Percentiles rank a stretch among this genome's conserved stretches.
Evolutionary conservation across 2,113 vertebrate genomes (phyloP).

Genomic region (Otus sunia): DNA sequence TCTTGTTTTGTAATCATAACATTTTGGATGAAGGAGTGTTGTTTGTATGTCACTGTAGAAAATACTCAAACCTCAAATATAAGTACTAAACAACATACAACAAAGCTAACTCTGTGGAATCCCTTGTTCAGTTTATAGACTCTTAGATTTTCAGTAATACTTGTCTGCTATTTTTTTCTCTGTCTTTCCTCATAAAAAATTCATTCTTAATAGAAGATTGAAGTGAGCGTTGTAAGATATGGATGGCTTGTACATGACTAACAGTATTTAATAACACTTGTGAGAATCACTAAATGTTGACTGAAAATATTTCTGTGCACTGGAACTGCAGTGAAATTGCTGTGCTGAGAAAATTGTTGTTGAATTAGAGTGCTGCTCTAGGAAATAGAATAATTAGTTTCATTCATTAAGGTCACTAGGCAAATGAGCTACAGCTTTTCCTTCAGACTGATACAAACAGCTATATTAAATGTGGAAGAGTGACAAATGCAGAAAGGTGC

Average conservation of each 20-base stretch:
- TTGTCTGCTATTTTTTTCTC: neutral
- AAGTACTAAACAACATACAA: neutral
- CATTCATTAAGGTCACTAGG: neutral
- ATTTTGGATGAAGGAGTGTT: neutral
- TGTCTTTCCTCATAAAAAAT: neutral
- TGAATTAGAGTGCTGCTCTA: neutral
- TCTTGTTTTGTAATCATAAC: neutral
- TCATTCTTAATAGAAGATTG: neutral
- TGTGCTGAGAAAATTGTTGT: neutral
- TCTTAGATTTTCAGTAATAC: neutral
- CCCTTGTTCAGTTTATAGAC: neutral
- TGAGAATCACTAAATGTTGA: neutral
- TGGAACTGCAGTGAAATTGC: neutral
- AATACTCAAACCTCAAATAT: neutral
- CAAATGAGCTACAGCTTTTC: neutral
- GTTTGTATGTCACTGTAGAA: neutral
- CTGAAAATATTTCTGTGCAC: neutral
- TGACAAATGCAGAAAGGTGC: neutral
- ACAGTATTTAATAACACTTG: neutral
- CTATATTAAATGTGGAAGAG: neutral
- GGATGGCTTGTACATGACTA: neutral
- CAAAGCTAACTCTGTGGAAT: neutral
- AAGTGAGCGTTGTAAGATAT: neutral
- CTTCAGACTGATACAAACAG: neutral
- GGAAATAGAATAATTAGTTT: neutral